A percentile compares a stretch with the other conserved stretches of the same genome.
Evolutionary conservation across 2,797 vertebrate genomes (phyloP).

Genomic region (Coccyzus lansbergi): DNA sequence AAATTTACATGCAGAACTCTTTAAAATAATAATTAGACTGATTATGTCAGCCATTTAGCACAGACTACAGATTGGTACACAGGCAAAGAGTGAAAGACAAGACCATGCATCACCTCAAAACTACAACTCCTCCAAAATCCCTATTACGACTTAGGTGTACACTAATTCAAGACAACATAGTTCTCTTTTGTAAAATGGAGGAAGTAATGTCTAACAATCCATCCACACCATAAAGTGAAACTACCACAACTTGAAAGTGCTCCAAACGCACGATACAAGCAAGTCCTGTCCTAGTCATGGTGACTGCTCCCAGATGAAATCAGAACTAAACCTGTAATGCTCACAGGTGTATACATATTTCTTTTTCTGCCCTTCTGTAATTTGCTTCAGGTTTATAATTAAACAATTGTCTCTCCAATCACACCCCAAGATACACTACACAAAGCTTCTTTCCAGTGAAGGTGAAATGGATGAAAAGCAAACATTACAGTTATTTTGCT

Average conservation of each 20-base stretch:
- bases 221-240: not conserved
- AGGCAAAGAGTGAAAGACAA: not conserved
- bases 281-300: not conserved
- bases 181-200: not conserved
- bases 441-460: not conserved
- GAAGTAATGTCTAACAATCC: not conserved
- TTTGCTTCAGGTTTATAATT: not conserved
- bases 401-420: not conserved
- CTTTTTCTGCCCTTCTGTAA: not conserved
- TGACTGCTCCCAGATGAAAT: not conserved
- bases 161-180: not conserved
- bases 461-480: not conserved
- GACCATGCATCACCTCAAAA: not conserved
- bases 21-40: not conserved
- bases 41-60: not conserved
- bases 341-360: fast-evolving
- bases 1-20: not conserved
- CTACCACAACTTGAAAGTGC: not conserved
- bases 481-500: not conserved
- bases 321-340: not conserved
- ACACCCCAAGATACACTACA: not conserved
- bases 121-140: fast-evolving
- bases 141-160: not conserved
- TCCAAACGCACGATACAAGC: not conserved
- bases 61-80: not conserved